phyloP scores from a whole-genome alignment of 2,797 vertebrate species.

The Euthynnus affinis region DNA sequence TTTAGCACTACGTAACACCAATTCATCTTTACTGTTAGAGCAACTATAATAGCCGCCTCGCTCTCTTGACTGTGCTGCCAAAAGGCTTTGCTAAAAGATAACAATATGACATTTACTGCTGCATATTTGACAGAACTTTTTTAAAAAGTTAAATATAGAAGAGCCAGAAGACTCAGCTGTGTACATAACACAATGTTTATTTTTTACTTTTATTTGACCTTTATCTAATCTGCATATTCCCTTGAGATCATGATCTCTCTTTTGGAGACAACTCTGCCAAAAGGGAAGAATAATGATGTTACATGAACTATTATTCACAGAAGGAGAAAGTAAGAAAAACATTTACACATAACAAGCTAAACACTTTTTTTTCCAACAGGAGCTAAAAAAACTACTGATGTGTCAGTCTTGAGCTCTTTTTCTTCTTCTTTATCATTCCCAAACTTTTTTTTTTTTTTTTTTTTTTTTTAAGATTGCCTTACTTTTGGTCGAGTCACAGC shows the following conservation, averaged over 20 bases:
- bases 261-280: background rate
- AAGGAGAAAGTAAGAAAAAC: background rate
- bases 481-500: background rate
- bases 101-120: background rate
- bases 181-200: background rate
- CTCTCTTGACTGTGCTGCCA: background rate
- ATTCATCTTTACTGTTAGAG: background rate
- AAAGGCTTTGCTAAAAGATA: background rate
- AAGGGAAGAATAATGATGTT: background rate
- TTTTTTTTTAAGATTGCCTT: background rate
- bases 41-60: background rate
- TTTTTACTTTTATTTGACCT: background rate
- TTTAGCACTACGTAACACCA: background rate
- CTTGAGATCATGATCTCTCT: background rate
- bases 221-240: constrained; percentile 1
- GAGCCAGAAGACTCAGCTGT: background rate
- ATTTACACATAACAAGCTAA: background rate
- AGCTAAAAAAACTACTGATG: background rate
- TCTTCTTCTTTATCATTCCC: background rate
- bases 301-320: background rate
- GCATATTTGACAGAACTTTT: background rate
- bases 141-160: background rate
- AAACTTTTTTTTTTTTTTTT: background rate
- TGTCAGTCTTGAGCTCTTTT: background rate
- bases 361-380: background rate